Evolutionary conservation across 2,797 vertebrate genomes (phyloP), one percentile per base, ranked within the genome.

Genomic region (Acanthurus lineatus): DNA sequence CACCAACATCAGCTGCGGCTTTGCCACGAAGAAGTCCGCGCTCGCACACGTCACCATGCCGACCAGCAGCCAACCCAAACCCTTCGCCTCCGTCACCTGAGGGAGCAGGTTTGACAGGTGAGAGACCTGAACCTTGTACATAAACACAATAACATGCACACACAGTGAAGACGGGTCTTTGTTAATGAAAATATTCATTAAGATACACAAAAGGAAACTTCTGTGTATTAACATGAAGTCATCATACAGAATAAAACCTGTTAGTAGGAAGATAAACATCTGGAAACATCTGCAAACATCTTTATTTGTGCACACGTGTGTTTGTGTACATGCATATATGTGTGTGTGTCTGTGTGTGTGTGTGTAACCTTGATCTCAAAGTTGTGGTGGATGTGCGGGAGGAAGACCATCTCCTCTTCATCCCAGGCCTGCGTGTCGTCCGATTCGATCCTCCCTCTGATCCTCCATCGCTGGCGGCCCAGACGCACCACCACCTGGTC

Each of bases 341-440:
- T 12, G 17, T 42, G 49, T 32, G 10, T 53, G 5, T 48, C 0
- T 44, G 1, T 54, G 20, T 44, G 25, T 58, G 28, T 57, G 69
- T 19, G 1, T 57, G 75, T 77, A 70, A 99, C 98, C 97, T 99
- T 99, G 84, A 99, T 99, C 85, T 99, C 96, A 82, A 99, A 96
- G 90, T 97, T 96, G 83, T 97, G 97, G 0, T 96, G 95, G 49
- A 98, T 96, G 6, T 96, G 95, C 0, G 97, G 98, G 44, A 99
- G 95, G 54, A 99, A 99, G 77, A 96, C 81, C 91, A 96, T 97
- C 80, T 98, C 96, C 75, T 98, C 98, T 62, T 97, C 96, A 1
- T 99, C 97, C 98, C 98, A 99, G 0, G 93, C 94, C 83, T 99
- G 98, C 57, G 96, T 96, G 92, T 99, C 96, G 8, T 98, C 97